Evolutionary conservation across 2,888 invertebrate species (phyloP).

Genomic region (Matsumyia berberina): DNA sequence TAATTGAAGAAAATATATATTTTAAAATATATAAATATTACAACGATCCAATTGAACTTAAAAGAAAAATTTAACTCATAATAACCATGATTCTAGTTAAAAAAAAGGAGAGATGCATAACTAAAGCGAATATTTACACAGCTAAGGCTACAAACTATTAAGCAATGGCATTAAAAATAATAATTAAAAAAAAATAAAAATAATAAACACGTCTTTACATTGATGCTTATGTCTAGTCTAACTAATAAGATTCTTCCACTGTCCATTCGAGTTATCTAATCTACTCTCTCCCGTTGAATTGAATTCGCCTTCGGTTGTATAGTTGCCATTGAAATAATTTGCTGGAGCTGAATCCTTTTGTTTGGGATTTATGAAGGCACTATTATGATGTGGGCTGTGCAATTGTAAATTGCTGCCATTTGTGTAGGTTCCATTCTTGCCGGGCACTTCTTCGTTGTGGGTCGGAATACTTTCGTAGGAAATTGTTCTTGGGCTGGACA

Average conservation of each 20-base stretch:
- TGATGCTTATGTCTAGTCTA: slow-evolving; percentile 31
- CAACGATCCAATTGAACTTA: slow-evolving; percentile 8
- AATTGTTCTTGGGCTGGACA: slow-evolving; percentile 66
- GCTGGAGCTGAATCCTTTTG: slow-evolving; percentile 41
- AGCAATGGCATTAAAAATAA: slow-evolving; percentile 25
- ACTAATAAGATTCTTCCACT: slow-evolving; percentile 69
- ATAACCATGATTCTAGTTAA: slow-evolving; percentile 24
- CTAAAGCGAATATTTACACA: slow-evolving; percentile 63
- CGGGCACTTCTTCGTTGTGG: slow-evolving; percentile 66
- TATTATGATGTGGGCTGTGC: slow-evolving; percentile 37
- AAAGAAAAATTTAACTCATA: slow-evolving; percentile 9
- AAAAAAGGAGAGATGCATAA: slow-evolving; percentile 12
- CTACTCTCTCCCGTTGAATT: slow-evolving; percentile 49
- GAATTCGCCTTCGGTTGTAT: slow-evolving; percentile 33
- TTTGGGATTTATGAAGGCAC: slow-evolving; percentile 56
- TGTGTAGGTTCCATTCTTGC: slow-evolving; percentile 43
- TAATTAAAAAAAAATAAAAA: slow-evolving; percentile 13
- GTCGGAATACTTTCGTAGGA: slow-evolving; percentile 74
- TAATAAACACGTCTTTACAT: neutral
- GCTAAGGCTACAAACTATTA: slow-evolving; percentile 31
- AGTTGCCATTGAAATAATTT: slow-evolving; percentile 64
- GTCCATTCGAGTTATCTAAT: slow-evolving; percentile 65
- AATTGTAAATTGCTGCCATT: slow-evolving; percentile 54
- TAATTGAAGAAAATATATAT: no score
- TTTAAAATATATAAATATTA: slow-evolving; percentile 10